Percentiles rank a stretch among this genome's conserved stretches.
phyloP scores from a whole-genome alignment of 2,888 invertebrate species.

The Zhuqinia jingwanae region DNA sequence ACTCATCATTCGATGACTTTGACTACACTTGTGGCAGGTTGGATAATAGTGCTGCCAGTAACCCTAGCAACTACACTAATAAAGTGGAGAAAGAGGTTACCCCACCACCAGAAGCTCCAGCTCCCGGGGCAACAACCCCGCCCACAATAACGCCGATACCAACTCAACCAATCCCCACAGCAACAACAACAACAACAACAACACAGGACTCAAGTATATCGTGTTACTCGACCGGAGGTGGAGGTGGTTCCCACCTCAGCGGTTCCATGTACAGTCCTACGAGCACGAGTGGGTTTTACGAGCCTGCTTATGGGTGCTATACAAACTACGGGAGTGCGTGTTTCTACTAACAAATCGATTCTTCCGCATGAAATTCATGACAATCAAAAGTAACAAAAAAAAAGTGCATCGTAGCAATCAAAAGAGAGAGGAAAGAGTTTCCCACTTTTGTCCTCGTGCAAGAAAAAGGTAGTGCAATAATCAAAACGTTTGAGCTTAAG shows the following conservation, averaged over 20 bases:
- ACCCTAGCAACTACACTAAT: too few species aligned
- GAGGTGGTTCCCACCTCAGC: constrained; percentile 48
- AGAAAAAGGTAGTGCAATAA: constrained; percentile 40
- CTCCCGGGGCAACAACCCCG: not conserved
- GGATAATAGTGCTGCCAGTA: not conserved
- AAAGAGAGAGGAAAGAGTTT: too few species aligned
- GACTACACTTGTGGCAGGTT: constrained; percentile 7
- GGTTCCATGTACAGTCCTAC: constrained; percentile 35
- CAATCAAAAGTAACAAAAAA: constrained; percentile 27
- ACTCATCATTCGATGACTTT: constrained; percentile 46
- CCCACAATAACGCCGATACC: too few species aligned
- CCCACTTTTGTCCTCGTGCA: too few species aligned
- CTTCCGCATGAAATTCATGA: not conserved
- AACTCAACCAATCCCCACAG: not conserved
- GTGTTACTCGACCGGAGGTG: constrained; percentile 37
- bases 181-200: not conserved
- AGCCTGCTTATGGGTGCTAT: constrained; percentile 53
- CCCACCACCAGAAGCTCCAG: not conserved
- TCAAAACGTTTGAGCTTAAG: constrained; percentile 20
- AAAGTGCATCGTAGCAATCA: too few species aligned
- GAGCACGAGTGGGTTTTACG: constrained; percentile 56
- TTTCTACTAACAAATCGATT: constrained; percentile 38
- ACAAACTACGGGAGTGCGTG: constrained; percentile 51
- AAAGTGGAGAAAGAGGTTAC: too few species aligned
- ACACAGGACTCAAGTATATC: too few species aligned